Conservation (phyloP, 2,888 invertebrate genomes). For the Hofmannophila pseudospretella region DNA sequence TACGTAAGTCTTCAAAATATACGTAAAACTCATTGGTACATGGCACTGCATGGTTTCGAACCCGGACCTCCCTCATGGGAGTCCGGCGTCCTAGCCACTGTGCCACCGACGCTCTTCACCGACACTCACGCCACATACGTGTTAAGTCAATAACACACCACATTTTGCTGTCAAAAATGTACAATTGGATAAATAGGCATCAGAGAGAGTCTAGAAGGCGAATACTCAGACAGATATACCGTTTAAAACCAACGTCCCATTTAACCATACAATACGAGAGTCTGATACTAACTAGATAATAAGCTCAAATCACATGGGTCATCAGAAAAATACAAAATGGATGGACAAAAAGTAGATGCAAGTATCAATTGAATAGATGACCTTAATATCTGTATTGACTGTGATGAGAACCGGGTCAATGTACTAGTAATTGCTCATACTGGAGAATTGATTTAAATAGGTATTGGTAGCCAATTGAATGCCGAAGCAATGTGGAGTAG, state of each 20-base stretch:
- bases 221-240: not conserved
- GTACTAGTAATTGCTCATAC: slow-evolving; percentile 33
- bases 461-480: slow-evolving; percentile 43
- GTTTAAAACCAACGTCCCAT: not conserved
- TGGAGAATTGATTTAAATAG: slow-evolving; percentile 42
- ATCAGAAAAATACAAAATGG: slow-evolving; percentile 12
- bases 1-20: no score
- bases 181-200: no score
- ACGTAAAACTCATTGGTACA: no score
- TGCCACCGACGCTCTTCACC: no score
- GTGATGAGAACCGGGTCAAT: slow-evolving; percentile 19
- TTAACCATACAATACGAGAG: not conserved
- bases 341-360: slow-evolving; percentile 19
- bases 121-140: no score
- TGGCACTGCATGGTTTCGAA: no score
- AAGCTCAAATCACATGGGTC: slow-evolving; percentile 6
- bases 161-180: no score
- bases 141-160: no score
- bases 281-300: not conserved
- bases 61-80: no score
- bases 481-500: slow-evolving; percentile 27
- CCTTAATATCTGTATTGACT: slow-evolving; percentile 42
- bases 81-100: no score
- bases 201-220: no score
- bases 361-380: slow-evolving; percentile 31